Evolutionary conservation across 2,888 invertebrate genomes (phyloP), one percentile per base, ranked within the genome.

Genomic region (Thereva unica): DNA sequence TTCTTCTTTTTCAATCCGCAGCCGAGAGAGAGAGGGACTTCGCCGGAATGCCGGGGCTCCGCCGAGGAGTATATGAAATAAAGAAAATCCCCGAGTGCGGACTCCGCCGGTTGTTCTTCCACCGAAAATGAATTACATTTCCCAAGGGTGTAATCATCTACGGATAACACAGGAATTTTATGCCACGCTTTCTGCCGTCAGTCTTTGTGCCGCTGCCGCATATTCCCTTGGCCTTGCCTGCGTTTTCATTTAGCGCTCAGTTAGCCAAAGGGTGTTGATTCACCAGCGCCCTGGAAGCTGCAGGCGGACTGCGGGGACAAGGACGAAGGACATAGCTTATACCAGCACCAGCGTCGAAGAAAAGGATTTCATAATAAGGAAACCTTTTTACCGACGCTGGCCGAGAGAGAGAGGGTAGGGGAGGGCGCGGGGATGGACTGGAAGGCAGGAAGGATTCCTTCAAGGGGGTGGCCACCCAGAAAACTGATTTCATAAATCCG

Each of bases 131-230:
- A 69, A 69, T 69, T 69, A 69, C 65, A 67, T 69, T 67, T 69
- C 69, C 66, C 69, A 65, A 67, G 67, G 67, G 69, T 69, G 67
- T 67, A 67, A 69, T 69, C 67, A 69, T 67, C 69, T 67, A 68
- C 57, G 68, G 66, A 68, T 67, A 68, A 66, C 64, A 59, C 4
- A 68, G 63, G 66, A 67, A 68, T 68, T 47, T 56, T 66, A 64
- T 37, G 12, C 23, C 55, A 34, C 7, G 8, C 35, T 5, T 8
- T 47, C 54, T 35, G 40, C 55, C 38, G 38, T 40, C 55, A 55
- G 40, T 65, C 44, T 53, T 54, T 65, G 66, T 55, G 53, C 63
- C 52, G 53, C 55, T 61, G 38, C 37, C 23, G 34, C 55, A 54
- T 59, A 59, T 37, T 57, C 34, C 40, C 10, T 52, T 23, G 23